Percentiles rank a stretch among this genome's conserved stretches.
These are phyloP conservation scores for Pyrgilauda ruficollis DNA, from an alignment of 2,113 vertebrate species.

Conservation along the genomic window DNA sequence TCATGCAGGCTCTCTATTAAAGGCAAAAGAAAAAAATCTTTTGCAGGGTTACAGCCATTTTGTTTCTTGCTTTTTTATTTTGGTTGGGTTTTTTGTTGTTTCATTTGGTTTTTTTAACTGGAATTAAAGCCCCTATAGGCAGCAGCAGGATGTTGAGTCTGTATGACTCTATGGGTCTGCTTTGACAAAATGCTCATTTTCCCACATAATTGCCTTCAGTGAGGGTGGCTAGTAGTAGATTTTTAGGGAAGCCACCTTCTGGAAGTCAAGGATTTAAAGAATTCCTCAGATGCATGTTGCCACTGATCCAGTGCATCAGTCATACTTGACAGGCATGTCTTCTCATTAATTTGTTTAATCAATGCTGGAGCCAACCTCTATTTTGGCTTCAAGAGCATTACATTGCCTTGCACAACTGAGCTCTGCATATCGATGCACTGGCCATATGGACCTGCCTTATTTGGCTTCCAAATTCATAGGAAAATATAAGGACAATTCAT, in stretches of 20 bases:
- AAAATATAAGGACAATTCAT: neutral
- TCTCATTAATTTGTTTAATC: neutral
- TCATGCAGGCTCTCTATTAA: neutral
- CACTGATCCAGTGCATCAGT: neutral
- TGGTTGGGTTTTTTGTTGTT: neutral
- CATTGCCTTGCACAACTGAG: neutral
- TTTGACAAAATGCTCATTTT: neutral
- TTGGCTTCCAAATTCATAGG: neutral
- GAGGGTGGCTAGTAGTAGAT: neutral
- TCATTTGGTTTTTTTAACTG: neutral
- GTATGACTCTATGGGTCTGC: rapidly evolving
- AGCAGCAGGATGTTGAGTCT: neutral
- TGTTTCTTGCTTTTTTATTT: neutral
- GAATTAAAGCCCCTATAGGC: neutral
- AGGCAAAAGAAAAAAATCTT: neutral
- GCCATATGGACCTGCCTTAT: rapidly evolving
- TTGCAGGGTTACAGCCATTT: neutral
- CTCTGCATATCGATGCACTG: rapidly evolving
- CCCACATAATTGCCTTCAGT: neutral
- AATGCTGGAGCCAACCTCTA: neutral
- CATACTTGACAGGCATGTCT: neutral
- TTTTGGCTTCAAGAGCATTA: neutral
- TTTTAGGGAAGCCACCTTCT: neutral
- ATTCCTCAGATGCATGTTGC: neutral
- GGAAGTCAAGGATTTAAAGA: neutral